Evolutionary conservation across 2,888 invertebrate genomes (phyloP).

Genomic region (Lagria hirta): DNA sequence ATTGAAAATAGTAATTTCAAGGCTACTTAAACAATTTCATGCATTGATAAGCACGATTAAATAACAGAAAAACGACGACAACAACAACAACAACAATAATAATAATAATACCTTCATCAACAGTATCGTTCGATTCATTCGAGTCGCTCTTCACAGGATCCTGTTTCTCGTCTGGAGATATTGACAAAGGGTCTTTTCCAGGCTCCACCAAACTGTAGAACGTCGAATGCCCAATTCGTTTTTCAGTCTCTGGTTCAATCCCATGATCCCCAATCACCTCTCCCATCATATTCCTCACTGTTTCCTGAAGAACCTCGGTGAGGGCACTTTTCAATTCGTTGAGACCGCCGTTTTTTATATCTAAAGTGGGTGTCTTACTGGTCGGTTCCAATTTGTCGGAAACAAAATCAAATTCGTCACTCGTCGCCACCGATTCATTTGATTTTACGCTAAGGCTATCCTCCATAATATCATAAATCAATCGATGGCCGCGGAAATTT

Average conservation of each 20-base stretch:
- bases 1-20: too few relatives aligned
- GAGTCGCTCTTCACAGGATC: constrained; percentile 79
- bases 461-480: constrained; percentile 65
- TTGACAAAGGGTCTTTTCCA: constrained; percentile 45
- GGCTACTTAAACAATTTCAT: too few relatives aligned
- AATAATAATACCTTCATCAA: constrained; percentile 51
- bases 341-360: constrained; percentile 64
- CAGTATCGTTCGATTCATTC: constrained; percentile 71
- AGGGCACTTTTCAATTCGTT: constrained; percentile 64
- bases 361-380: constrained; percentile 59
- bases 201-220: constrained; percentile 54
- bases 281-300: constrained; percentile 40
- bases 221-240: constrained; percentile 57
- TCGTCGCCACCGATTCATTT: constrained; percentile 68
- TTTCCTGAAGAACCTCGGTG: constrained; percentile 58
- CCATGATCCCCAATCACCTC: constrained; percentile 39
- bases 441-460: constrained; percentile 69
- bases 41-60: too few relatives aligned
- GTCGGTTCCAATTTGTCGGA: constrained; percentile 58
- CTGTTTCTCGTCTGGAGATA: constrained; percentile 65
- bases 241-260: too few relatives aligned
- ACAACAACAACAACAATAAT: constrained; percentile 7
- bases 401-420: constrained; percentile 72
- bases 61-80: too few relatives aligned
- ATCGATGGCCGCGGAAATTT: too few relatives aligned